These are phyloP conservation scores for Polydrusus tereticollis DNA, from an alignment of 2,888 invertebrate genomes.

Conservation along the genomic window DNA sequence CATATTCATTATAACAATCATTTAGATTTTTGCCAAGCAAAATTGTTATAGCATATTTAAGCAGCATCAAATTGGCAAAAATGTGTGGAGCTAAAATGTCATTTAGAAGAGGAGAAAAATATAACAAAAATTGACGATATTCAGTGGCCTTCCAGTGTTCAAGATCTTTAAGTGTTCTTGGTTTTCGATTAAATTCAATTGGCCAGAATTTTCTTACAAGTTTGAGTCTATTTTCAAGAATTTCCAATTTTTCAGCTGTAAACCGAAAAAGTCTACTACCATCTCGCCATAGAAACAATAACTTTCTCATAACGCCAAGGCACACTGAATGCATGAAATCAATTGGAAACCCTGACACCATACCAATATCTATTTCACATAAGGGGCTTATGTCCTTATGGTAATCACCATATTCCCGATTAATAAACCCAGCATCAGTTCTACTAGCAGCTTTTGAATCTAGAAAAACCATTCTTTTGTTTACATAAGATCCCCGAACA, in stretches of 20 bases:
- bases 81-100: slow-evolving; percentile 28
- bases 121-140: slow-evolving; percentile 46
- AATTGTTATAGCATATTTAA: slow-evolving; percentile 40
- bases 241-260: slow-evolving; percentile 9
- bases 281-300: slow-evolving; percentile 41
- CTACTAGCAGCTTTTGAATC: slow-evolving; percentile 49
- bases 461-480: slow-evolving; percentile 50
- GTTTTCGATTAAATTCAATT: slow-evolving; percentile 47
- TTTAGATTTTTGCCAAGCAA: slow-evolving; percentile 31
- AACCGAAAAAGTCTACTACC: slow-evolving; percentile 9
- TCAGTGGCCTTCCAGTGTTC: slow-evolving; percentile 49
- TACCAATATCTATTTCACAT: slow-evolving; percentile 41
- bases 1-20: slow-evolving; percentile 45
- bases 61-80: slow-evolving; percentile 38
- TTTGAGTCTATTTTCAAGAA: slow-evolving; percentile 22
- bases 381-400: slow-evolving; percentile 50
- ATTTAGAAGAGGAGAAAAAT: slow-evolving; percentile 36
- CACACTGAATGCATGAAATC: slow-evolving; percentile 55
- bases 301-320: slow-evolving; percentile 45
- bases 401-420: slow-evolving; percentile 41
- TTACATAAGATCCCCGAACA: slow-evolving; percentile 46
- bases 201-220: slow-evolving; percentile 31
- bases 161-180: slow-evolving; percentile 40
- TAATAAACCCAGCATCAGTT: slow-evolving; percentile 45
- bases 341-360: slow-evolving; percentile 48